phyloP scores from a whole-genome alignment of 2,888 invertebrate species.

The Eupsilia transversa region DNA sequence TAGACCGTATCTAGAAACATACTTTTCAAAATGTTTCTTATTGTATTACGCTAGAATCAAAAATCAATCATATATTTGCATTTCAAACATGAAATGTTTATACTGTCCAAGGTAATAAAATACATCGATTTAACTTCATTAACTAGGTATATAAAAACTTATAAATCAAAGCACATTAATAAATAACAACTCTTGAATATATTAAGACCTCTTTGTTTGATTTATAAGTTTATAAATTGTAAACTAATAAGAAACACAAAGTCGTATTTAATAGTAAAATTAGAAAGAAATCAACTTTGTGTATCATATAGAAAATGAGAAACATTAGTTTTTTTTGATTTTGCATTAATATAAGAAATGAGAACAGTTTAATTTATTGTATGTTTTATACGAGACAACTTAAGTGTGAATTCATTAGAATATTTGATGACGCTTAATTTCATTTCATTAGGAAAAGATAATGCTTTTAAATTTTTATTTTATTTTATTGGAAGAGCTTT shows the following conservation, averaged over 20 bases:
- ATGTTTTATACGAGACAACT: conserved; percentile 14
- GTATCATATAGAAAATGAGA: conserved; percentile 20
- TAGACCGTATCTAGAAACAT: background rate
- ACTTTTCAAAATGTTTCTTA: background rate
- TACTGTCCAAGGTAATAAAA: conserved; percentile 12
- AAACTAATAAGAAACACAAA: conserved; percentile 23
- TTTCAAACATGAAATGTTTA: background rate
- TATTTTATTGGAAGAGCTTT: conserved; percentile 1
- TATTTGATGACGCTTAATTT: conserved; percentile 47
- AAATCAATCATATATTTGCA: background rate
- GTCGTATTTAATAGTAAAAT: conserved; percentile 33
- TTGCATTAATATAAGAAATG: conserved; percentile 8
- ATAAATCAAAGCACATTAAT: conserved; percentile 29
- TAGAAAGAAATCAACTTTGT: conserved; percentile 15
- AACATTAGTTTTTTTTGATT: conserved; percentile 30
- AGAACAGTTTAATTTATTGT: conserved; percentile 35
- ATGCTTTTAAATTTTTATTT: conserved; percentile 11
- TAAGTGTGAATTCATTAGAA: conserved; percentile 40
- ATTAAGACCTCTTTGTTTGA: no score
- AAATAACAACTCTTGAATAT: conserved; percentile 6
- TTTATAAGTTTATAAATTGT: conserved; percentile 37
- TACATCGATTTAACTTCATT: conserved; percentile 26
- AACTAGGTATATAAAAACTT: background rate
- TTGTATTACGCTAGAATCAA: background rate
- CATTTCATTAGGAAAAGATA: conserved; percentile 10